phyloP scores from a whole-genome alignment of 1,140 invertebrate genomes.

The Trichogramma pretiosum region DNA sequence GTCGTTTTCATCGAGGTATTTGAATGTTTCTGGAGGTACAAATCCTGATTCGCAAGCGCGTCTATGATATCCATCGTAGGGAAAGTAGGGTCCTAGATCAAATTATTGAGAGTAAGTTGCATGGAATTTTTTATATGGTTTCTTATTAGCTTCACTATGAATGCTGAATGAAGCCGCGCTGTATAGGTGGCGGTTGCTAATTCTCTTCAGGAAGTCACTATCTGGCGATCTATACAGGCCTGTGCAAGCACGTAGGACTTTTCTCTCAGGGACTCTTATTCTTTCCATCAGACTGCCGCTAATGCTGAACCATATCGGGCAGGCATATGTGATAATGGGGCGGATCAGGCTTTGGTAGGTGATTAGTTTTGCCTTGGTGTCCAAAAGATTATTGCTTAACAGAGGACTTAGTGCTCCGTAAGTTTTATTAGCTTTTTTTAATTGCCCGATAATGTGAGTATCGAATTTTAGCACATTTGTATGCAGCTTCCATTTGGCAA shows the following conservation, averaged over 20 bases:
- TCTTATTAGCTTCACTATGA: not conserved
- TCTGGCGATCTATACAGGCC: conserved; percentile 1
- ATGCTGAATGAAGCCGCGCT: not conserved
- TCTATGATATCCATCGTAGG: too few species aligned
- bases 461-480: conserved; percentile 14
- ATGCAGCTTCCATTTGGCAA: conserved; percentile 12
- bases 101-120: too few species aligned
- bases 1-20: too few species aligned
- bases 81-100: too few species aligned
- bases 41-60: too few species aligned
- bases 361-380: too few species aligned
- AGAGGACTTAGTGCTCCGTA: too few species aligned
- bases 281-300: not conserved
- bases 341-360: not conserved
- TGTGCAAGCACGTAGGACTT: not conserved
- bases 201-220: conserved; percentile 4
- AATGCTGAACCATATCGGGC: conserved; percentile 5
- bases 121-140: conserved; percentile 4
- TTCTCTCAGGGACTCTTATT: conserved; percentile 3
- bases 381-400: too few species aligned
- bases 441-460: conserved; percentile 7
- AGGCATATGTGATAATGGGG: conserved; percentile 4
- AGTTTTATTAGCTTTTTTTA: conserved; percentile 10
- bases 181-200: conserved; percentile 1
- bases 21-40: too few species aligned